Conservation (phyloP, 1,140 invertebrate species). For the Drosophila simulans region DNA sequence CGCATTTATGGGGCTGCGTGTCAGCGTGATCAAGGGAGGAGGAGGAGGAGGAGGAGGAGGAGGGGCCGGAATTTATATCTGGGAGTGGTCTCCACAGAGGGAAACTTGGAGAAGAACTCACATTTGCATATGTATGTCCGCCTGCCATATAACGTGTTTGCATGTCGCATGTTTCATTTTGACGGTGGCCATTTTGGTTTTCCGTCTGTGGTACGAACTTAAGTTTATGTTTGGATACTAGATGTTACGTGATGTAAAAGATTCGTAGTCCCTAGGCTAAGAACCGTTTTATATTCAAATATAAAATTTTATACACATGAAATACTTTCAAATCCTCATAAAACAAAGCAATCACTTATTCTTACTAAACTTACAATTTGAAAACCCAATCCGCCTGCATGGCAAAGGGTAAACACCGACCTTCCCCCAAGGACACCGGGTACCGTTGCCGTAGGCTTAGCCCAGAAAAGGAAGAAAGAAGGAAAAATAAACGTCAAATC, state of each 20-base stretch:
- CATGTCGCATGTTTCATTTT: slow-evolving; percentile 71
- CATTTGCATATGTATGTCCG: slow-evolving; percentile 52
- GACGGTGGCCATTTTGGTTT: slow-evolving; percentile 76
- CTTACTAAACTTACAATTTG: slow-evolving; percentile 11
- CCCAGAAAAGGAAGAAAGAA: slow-evolving; percentile 24
- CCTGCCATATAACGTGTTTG: slow-evolving; percentile 70
- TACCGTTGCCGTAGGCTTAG: slow-evolving; percentile 28
- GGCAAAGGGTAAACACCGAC: background rate
- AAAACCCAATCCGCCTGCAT: background rate
- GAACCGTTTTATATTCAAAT: too few species aligned
- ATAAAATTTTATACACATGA: background rate
- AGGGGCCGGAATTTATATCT: background rate
- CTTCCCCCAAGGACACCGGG: slow-evolving; percentile 32
- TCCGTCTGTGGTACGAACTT: slow-evolving; percentile 9
- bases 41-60: too few species aligned
- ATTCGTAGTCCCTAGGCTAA: too few species aligned
- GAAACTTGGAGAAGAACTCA: background rate
- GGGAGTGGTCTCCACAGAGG: slow-evolving; percentile 8
- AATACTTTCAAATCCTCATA: background rate
- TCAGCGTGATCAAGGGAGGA: slow-evolving; percentile 13
- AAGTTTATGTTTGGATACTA: slow-evolving; percentile 39
- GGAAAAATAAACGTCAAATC: slow-evolving; percentile 84
- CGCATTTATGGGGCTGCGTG: slow-evolving; percentile 76
- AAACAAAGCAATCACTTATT: background rate
- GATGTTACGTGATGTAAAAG: slow-evolving; percentile 17